Percentiles rank a stretch among this genome's conserved stretches.
Conservation (phyloP, 2,797 vertebrate species). For the Anabas testudineus region DNA sequence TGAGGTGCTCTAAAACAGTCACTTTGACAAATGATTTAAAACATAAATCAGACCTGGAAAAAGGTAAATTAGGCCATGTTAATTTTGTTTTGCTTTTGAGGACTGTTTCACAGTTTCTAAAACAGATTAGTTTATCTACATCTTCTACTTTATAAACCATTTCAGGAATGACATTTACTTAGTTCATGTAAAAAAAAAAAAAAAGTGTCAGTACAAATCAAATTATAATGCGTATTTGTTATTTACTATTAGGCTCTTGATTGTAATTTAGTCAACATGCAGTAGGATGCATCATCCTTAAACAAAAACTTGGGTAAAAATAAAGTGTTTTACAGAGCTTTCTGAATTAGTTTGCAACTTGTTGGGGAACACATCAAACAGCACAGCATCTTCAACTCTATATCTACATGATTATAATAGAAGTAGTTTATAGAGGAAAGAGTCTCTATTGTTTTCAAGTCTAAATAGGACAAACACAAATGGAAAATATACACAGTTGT, state of each 20-base stretch:
- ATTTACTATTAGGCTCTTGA: constrained; percentile 52
- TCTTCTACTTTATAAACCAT: constrained; percentile 34
- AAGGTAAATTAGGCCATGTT: constrained; percentile 35
- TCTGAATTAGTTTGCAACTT: constrained; percentile 61
- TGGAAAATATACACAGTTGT: constrained; percentile 39
- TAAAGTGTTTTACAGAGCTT: constrained; percentile 45
- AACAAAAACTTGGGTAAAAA: constrained; percentile 57
- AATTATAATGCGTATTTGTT: constrained; percentile 36
- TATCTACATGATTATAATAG: constrained; percentile 60
- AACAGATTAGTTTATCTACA: constrained; percentile 19
- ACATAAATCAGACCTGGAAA: constrained; percentile 61
- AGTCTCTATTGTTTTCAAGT: constrained; percentile 56
- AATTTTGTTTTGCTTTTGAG: constrained; percentile 29
- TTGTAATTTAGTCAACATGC: constrained; percentile 66
- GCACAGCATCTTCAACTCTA: constrained; percentile 48
- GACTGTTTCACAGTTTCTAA: constrained; percentile 19
- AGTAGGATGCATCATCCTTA: constrained; percentile 39
- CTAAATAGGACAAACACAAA: constrained; percentile 44
- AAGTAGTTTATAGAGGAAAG: constrained; percentile 54
- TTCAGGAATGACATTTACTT: constrained; percentile 48
- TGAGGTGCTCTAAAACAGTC: constrained; percentile 62
- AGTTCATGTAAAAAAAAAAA: constrained; percentile 45
- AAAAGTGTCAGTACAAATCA: constrained; percentile 42
- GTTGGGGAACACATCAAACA: constrained; percentile 62
- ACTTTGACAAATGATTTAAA: constrained; percentile 46